Percentiles rank a stretch among this genome's conserved stretches.
These are phyloP conservation scores for Halesus radiatus DNA, from an alignment of 1,140 invertebrate species.

Conservation along the genomic window DNA sequence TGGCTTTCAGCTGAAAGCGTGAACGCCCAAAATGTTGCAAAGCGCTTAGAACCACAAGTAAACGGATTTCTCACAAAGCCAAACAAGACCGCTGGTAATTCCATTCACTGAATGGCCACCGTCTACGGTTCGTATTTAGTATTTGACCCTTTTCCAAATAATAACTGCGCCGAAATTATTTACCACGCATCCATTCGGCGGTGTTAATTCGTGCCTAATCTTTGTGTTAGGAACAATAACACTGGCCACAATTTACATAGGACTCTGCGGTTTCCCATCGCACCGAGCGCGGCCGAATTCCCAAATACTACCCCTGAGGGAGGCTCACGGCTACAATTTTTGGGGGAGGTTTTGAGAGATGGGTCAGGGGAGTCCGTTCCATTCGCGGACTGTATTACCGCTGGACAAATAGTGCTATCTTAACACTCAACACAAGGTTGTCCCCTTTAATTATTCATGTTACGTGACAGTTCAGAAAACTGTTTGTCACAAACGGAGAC, in stretches of 20 bases:
- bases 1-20: conserved; percentile 25
- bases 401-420: conserved; percentile 56
- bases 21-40: conserved; percentile 4
- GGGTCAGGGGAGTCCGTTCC: not conserved
- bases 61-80: conserved; percentile 38
- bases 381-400: conserved; percentile 12
- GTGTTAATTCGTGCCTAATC: conserved; percentile 59
- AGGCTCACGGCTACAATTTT: conserved; percentile 7
- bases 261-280: conserved; percentile 35
- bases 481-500: too few species aligned
- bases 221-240: conserved; percentile 57
- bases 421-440: conserved; percentile 32
- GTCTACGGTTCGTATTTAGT: conserved; percentile 11
- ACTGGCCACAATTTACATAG: conserved; percentile 57
- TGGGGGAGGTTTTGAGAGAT: conserved; percentile 6
- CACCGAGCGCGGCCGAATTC: not conserved
- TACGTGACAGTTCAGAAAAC: too few species aligned
- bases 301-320: not conserved
- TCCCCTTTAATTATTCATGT: conserved; percentile 29
- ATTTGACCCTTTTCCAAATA: conserved; percentile 50
- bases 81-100: conserved; percentile 32
- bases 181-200: conserved; percentile 56
- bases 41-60: conserved; percentile 4
- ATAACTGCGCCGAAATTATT: conserved; percentile 54
- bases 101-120: conserved; percentile 18